These are phyloP conservation scores for Ophonus ardosiacus DNA, from an alignment of 2,888 invertebrate genomes.

Conservation along the genomic window DNA sequence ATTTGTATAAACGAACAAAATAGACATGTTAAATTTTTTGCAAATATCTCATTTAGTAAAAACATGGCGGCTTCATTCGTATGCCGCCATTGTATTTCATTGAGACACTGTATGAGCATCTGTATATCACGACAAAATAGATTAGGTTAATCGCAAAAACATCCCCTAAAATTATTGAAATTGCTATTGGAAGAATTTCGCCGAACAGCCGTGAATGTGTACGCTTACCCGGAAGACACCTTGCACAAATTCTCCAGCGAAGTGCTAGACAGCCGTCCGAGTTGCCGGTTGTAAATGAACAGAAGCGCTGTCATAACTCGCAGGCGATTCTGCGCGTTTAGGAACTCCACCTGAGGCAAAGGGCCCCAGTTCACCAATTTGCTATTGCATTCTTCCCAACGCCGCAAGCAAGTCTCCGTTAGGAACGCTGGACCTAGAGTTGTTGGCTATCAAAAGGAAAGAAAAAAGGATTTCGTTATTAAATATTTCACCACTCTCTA, in stretches of 20 bases:
- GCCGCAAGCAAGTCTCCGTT: constrained; percentile 89
- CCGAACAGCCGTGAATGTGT: neutral
- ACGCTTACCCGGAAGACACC: constrained; percentile 85
- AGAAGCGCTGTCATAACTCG: constrained; percentile 93
- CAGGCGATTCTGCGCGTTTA: constrained; percentile 94
- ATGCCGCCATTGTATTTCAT: too few species aligned
- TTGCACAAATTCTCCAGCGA: constrained; percentile 89
- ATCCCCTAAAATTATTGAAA: too few species aligned
- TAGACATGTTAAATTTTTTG: too few species aligned
- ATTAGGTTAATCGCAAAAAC: too few species aligned
- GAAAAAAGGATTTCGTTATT: too few species aligned
- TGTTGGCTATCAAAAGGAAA: constrained; percentile 81
- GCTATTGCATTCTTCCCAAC: constrained; percentile 93
- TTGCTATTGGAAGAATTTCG: too few species aligned
- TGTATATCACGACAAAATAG: too few species aligned
- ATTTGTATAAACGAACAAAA: too few species aligned
- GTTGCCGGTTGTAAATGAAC: constrained; percentile 91
- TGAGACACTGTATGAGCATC: too few species aligned
- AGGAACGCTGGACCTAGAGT: constrained; percentile 87
- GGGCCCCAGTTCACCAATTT: constrained; percentile 95
- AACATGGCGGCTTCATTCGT: too few species aligned
- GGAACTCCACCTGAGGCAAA: constrained; percentile 89
- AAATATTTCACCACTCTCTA: too few species aligned
- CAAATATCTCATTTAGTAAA: too few species aligned
- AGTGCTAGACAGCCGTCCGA: constrained; percentile 87